Conservation (phyloP, 2,113 vertebrate genomes). For the Neolamprologus hecqui region DNA sequence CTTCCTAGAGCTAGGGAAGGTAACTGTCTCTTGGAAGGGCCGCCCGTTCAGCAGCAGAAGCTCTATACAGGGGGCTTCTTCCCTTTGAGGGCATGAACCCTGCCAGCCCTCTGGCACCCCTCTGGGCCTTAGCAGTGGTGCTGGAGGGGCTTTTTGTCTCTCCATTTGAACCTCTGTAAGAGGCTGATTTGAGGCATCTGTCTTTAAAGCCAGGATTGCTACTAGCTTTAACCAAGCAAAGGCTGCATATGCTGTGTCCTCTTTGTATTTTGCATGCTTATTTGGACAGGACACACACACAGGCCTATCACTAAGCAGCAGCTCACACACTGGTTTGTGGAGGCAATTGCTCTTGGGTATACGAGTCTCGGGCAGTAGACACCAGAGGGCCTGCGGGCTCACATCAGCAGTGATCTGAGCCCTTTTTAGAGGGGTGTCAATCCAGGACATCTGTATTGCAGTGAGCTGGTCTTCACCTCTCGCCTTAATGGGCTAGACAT, state of each 20-base stretch:
- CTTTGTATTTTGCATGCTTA: neutral
- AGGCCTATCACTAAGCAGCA: neutral
- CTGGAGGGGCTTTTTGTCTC: neutral
- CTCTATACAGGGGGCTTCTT: neutral
- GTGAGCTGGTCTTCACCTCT: neutral
- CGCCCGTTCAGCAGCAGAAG: neutral
- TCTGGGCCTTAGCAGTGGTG: neutral
- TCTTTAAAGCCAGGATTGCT: neutral
- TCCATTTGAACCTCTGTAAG: neutral
- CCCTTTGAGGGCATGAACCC: neutral
- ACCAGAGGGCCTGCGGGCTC: neutral
- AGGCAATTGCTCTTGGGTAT: neutral
- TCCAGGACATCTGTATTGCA: neutral
- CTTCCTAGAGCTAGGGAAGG: neutral
- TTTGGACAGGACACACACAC: neutral
- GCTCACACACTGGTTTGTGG: neutral
- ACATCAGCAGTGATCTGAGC: neutral
- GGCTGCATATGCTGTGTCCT: neutral
- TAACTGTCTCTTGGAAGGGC: neutral
- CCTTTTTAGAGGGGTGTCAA: neutral
- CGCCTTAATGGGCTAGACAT: neutral
- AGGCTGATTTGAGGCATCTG: neutral
- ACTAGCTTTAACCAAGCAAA: neutral
- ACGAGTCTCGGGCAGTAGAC: neutral
- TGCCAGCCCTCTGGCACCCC: neutral